These are phyloP conservation scores for Amphilophus citrinellus DNA, from an alignment of 2,113 vertebrate species.

Conservation along the genomic window DNA sequence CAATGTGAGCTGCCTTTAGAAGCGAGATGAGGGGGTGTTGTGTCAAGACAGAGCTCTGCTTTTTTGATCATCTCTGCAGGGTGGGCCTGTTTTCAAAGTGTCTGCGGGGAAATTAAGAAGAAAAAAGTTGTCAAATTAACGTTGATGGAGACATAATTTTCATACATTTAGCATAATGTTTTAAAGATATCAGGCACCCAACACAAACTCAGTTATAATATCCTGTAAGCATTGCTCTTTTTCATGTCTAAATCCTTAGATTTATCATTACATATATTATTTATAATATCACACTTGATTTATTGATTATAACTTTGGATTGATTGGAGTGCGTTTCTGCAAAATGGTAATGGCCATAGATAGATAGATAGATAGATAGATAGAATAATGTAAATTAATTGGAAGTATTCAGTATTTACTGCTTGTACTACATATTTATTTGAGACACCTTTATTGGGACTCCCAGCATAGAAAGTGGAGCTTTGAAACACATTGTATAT, in stretches of 20 bases:
- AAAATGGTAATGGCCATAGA: background rate
- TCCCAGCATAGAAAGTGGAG: too few relatives aligned
- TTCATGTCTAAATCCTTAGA: conserved; percentile 31
- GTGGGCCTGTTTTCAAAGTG: conserved; percentile 51
- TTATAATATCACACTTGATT: conserved; percentile 41
- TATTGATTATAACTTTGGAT: conserved; percentile 50
- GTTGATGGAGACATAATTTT: conserved; percentile 61
- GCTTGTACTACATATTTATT: too few relatives aligned
- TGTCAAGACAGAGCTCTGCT: conserved; percentile 62
- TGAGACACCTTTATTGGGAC: too few relatives aligned
- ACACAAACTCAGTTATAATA: conserved; percentile 15
- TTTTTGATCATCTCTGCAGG: conserved; percentile 70
- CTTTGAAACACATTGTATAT: too few relatives aligned
- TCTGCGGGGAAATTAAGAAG: conserved; percentile 46
- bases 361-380: background rate
- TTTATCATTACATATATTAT: conserved; percentile 28
- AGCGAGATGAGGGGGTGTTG: conserved; percentile 68
- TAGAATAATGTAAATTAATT: too few relatives aligned
- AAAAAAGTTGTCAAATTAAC: conserved; percentile 62
- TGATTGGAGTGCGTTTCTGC: conserved; percentile 3
- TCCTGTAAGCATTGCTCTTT: conserved; percentile 18
- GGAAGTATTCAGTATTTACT: too few relatives aligned
- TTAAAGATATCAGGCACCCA: conserved; percentile 52
- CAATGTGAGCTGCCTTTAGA: conserved; percentile 61
- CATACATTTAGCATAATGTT: conserved; percentile 57